Evolutionary conservation across 2,888 invertebrate genomes (phyloP), one percentile per base, ranked within the genome.

Genomic region (Drosophila affinis): DNA sequence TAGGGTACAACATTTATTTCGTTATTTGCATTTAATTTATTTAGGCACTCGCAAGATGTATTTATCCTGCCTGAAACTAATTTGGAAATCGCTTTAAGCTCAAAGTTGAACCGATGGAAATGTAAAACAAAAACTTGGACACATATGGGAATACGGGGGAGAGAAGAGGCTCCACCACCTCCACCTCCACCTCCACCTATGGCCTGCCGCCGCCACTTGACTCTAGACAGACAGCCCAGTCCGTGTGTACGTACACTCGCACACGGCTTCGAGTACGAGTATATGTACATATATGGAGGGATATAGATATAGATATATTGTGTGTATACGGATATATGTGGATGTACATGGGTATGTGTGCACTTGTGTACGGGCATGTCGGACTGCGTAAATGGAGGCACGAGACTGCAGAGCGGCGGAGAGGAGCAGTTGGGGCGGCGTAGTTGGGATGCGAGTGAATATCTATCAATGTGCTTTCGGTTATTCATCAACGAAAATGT

Each of bases 401-500:
- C 17, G 48, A 24, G 18, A 5, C 12, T 34, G 34, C 34, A 5
- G 34, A 34, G 34, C 12, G 34, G 27, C 7, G 27, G 27, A 27
- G 7, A 10, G 21, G 2, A 21, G 34, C 14, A 54, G n/a, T 4
- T 9, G 27, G 9, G 34, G 34, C 54, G 54, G 34, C 54, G 54
- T 54, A 54, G 24, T 54, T 39, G 34, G 47, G 39, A 62, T 62
- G 55, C 54, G 44, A 34, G 45, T 51, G 57, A 54, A 76, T 81
- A 87, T 89, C 88, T 89, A 89, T 88, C 89, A 89, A 88, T 88
- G 82, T 80, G 85, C 77, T 81, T 75, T 84, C 81, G 85, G 84
- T 88, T 89, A 84, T 88, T 87, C 89, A 88, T 88, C 88, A 88
- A 87, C 89, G 85, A 79, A 86, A 85, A 89, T 81, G 87, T 88